A percentile compares a stretch with the other conserved stretches of the same genome.
Evolutionary conservation across 2,888 invertebrate species (phyloP).

Genomic region (Orchesella flavescens): DNA sequence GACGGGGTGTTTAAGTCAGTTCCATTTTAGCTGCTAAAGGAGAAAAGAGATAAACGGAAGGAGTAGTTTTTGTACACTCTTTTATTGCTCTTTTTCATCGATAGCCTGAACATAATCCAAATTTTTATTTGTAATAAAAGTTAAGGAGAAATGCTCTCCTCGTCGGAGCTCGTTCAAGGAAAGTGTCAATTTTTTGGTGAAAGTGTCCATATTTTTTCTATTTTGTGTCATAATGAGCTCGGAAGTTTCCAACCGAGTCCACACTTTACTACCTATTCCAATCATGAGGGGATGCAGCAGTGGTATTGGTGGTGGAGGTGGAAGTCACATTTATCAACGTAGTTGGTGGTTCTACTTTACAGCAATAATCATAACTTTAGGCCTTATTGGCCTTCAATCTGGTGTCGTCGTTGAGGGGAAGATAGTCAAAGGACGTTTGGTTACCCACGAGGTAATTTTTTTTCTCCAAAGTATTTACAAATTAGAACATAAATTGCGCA

Average conservation of each 20-base stretch:
- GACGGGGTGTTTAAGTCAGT: not conserved
- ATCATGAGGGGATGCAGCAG: no score
- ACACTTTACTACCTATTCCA: not conserved
- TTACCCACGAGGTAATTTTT: slow-evolving; percentile 66
- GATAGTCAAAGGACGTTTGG: slow-evolving; percentile 62
- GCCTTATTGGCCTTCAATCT: slow-evolving; percentile 13
- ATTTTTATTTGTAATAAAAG: slow-evolving; percentile 13
- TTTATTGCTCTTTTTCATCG: no score
- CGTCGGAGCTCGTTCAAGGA: not conserved
- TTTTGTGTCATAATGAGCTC: slow-evolving; percentile 12
- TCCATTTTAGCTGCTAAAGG: not conserved
- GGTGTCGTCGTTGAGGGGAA: slow-evolving; percentile 45
- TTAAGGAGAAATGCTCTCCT: not conserved
- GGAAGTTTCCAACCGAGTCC: slow-evolving; percentile 11
- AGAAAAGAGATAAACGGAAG: no score
- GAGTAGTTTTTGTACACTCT: no score
- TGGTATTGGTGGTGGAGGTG: not conserved
- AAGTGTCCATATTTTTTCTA: not conserved
- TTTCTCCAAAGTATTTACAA: not conserved
- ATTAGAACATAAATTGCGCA: not conserved
- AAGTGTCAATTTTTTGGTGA: slow-evolving; percentile 25
- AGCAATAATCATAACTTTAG: not conserved
- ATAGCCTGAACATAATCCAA: not conserved
- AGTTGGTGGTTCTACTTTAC: no score
- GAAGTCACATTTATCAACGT: not conserved